Evolutionary conservation across 2,888 invertebrate species (phyloP).

Genomic region (Melanchra persicariae): DNA sequence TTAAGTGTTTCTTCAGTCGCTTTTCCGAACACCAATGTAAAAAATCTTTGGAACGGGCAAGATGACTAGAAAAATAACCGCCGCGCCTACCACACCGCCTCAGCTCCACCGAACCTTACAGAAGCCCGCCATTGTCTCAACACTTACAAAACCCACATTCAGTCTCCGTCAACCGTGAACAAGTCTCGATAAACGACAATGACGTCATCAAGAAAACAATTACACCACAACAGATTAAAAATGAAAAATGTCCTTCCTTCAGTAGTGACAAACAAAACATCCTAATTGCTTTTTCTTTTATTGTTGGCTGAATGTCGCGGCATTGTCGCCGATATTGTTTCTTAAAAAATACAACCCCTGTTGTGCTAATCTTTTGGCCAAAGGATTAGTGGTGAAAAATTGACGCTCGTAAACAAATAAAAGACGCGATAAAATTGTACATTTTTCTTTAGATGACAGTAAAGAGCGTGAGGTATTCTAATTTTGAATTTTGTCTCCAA

Average conservation of each 20-base stretch:
- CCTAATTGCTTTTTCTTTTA: constrained; percentile 81
- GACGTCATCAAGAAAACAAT: constrained; percentile 75
- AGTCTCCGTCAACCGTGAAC: constrained; percentile 68
- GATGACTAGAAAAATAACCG: constrained; percentile 1
- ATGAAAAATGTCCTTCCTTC: constrained; percentile 76
- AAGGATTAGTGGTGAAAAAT: constrained; percentile 76
- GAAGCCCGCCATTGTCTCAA: constrained; percentile 45
- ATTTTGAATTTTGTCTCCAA: constrained; percentile 14
- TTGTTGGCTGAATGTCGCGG: constrained; percentile 64
- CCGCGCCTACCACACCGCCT: background rate
- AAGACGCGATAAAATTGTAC: constrained; percentile 65
- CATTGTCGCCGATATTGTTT: constrained; percentile 77
- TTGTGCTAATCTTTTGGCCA: constrained; percentile 74
- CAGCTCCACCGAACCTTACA: background rate
- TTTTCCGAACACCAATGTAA: background rate
- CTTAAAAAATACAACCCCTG: constrained; percentile 76
- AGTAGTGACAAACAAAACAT: constrained; percentile 78
- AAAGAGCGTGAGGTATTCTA: constrained; percentile 33
- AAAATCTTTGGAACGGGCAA: background rate
- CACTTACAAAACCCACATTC: constrained; percentile 55
- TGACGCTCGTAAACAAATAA: constrained; percentile 75
- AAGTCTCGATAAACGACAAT: constrained; percentile 70
- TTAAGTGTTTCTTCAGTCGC: background rate
- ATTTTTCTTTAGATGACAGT: constrained; percentile 55
- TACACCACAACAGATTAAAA: constrained; percentile 76